These are phyloP conservation scores for Drosophila ohnishii DNA, from an alignment of 1,140 invertebrate genomes.

Conservation along the genomic window DNA sequence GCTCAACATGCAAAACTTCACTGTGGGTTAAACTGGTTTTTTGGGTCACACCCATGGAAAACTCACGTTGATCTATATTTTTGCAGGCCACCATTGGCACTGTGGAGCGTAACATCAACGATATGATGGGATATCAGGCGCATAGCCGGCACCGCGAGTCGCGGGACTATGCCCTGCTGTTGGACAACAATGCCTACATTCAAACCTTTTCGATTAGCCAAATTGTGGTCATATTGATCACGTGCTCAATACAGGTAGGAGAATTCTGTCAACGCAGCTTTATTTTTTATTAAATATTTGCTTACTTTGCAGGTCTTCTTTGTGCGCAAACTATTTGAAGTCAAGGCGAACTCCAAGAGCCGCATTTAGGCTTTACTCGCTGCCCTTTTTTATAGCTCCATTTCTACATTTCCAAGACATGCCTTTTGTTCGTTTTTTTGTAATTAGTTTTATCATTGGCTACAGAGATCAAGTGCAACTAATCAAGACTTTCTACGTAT, in stretches of 20 bases:
- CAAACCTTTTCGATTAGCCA: slow-evolving; percentile 93
- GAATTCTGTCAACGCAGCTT: not conserved
- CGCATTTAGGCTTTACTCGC: slow-evolving; percentile 61
- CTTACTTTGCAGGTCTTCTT: slow-evolving; percentile 91
- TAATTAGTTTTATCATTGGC: slow-evolving; percentile 39
- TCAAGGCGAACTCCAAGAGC: slow-evolving; percentile 84
- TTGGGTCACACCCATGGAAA: not conserved
- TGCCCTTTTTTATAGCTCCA: slow-evolving; percentile 11
- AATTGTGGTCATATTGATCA: slow-evolving; percentile 91
- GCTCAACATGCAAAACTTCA: slow-evolving; percentile 95
- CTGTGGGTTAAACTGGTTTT: slow-evolving; percentile 85
- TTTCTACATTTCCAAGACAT: slow-evolving; percentile 45
- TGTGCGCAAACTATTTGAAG: slow-evolving; percentile 93
- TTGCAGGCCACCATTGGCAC: slow-evolving; percentile 88
- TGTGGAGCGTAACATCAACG: slow-evolving; percentile 93
- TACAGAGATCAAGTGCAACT: slow-evolving; percentile 69
- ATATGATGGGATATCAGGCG: slow-evolving; percentile 92
- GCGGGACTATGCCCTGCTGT: slow-evolving; percentile 91
- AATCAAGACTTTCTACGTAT: slow-evolving; percentile 48
- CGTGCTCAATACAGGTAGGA: slow-evolving; percentile 85
- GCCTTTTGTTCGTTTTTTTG: slow-evolving; percentile 28
- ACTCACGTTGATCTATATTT: slow-evolving; percentile 17
- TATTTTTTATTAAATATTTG: not conserved
- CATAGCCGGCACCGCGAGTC: slow-evolving; percentile 90
- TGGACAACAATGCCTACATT: slow-evolving; percentile 93